Base-by-base conservation (phyloP, 2,113 vertebrate species). In the Tachuris rubrigastra region DNA sequence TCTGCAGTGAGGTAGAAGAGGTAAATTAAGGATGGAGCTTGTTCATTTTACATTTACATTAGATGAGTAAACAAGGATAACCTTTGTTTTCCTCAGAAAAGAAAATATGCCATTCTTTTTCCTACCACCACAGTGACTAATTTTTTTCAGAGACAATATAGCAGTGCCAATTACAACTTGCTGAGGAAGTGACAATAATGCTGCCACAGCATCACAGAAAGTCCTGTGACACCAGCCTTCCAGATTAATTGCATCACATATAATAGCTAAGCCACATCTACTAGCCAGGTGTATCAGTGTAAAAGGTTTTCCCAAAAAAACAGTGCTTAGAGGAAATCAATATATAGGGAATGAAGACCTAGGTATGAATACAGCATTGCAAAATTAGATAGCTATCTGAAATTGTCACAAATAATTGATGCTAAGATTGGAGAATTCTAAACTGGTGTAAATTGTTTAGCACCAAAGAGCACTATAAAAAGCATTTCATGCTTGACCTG, bases 21-120 rank as follows among this genome's bases (percentile, higher is more conserved):
- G 97, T 97, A 98, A 98, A 98, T 98, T 97, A 97, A 96, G 96
- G 91, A 90, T 75, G 92, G 93, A 94, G 74, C 68, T 73, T 95
- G 90, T 96, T 98, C 96, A 88, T 97, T 97, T 97, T 92, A 89
- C 15, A 87, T 96, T 94, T 95, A 84, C 42, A 25, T 72, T 94
- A 69, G 91, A 50, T 95, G 76, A 86, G 79, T 93, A 97, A 97
- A 96, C 63, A 96, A 71, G 93, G 85, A 95, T 95, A 95, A 96
- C 82, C 96, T 97, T 98, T 97, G 95, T 94, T 85, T 92, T 96
- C 58, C n/a, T 88, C 20, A 17, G 66, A 60, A 94, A 80, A 78
- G 95, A 90, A 96, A 72, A 73, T 27, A 52, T 69, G 93, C 83
- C 90, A 92, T 80, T 58, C 86, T 79, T 91, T 95, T 60, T 80